Percentiles rank a stretch among this genome's conserved stretches.
These are phyloP conservation scores for Speoplatyrhinus poulsoni DNA, from an alignment of 2,113 vertebrate genomes.

Conservation along the genomic window DNA sequence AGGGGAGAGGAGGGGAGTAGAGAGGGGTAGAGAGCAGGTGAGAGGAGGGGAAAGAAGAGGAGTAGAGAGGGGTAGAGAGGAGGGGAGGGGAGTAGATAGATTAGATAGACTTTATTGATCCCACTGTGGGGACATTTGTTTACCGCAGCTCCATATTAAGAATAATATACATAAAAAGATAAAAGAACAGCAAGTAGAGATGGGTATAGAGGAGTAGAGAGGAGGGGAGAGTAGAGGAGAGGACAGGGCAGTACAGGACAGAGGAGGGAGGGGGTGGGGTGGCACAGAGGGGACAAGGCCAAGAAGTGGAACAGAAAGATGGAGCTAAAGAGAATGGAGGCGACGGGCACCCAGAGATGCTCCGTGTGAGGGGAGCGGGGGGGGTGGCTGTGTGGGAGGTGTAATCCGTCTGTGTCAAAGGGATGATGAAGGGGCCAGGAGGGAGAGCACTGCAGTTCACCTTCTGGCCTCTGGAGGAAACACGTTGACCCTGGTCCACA, in stretches of 20 bases:
- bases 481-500: slow-evolving; percentile 59
- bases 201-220: background rate
- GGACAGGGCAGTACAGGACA: slow-evolving; percentile 4
- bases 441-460: slow-evolving; percentile 72
- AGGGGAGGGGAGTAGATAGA: no score
- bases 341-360: slow-evolving; percentile 1
- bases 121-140: no score
- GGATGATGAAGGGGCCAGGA: slow-evolving; percentile 71
- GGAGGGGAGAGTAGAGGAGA: background rate
- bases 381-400: slow-evolving; percentile 38
- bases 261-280: background rate
- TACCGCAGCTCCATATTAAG: no score
- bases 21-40: background rate
- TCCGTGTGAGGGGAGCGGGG: slow-evolving; percentile 27
- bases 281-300: background rate
- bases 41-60: background rate
- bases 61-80: background rate
- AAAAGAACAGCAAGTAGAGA: background rate
- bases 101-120: no score
- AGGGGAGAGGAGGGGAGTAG: background rate
- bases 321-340: slow-evolving; percentile 46
- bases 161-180: no score
- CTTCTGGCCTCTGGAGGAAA: slow-evolving; percentile 74
- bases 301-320: slow-evolving; percentile 37
- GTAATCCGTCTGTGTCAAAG: slow-evolving; percentile 74